Evolutionary conservation across 2,113 vertebrate species (phyloP), one percentile per base, ranked within the genome.

Genomic region (Eubucco bourcierii): DNA sequence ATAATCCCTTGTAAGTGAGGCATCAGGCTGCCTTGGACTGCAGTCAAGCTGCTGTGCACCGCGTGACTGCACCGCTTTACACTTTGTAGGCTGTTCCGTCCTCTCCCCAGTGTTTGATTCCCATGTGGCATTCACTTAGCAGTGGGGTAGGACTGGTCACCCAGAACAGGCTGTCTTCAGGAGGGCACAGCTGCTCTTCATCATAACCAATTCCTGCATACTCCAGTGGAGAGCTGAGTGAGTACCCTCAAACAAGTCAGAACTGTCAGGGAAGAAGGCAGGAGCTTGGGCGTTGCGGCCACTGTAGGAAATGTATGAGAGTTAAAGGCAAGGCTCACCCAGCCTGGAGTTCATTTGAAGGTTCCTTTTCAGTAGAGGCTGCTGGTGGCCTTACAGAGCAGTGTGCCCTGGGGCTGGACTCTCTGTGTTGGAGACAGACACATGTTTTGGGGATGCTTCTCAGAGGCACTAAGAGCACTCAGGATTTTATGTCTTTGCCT

Each of bases 21-120:
- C 15, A 13, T 52, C 15, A 50, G 67, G 9, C 37, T 63, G 34
- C 3, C 53, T 70, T 25, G 61, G 50, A 58, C 44, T 60, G 29
- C 46, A 24, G 72, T 34, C 33, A 52, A 8, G 70, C 76, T 67
- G 37, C n/a, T 18, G 12, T 23, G 1, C 11, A 2, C 52, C n/a
- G 70, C 46, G 15, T 0, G 25, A n/a, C 61, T n/a, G n/a, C 59
- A 13, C 11, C 6, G 44, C 66, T 6, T 2, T 12, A 15, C 2
- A 0, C 46, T 12, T 12, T 24, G 41, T 53, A 68, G 28, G 23
- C 12, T 37, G 14, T 12, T 15, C 79, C 34, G 34, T 67, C 53
- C 8, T 41, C 23, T 84, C 33, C 46, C 47, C 29, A 18, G 27
- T 2, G 23, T 17, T 33, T 58, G 59, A 46, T 63, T 65, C 47